These are phyloP conservation scores for Hipposideros armiger DNA, from an alignment of 2,113 vertebrate genomes.

Conservation along the genomic window DNA sequence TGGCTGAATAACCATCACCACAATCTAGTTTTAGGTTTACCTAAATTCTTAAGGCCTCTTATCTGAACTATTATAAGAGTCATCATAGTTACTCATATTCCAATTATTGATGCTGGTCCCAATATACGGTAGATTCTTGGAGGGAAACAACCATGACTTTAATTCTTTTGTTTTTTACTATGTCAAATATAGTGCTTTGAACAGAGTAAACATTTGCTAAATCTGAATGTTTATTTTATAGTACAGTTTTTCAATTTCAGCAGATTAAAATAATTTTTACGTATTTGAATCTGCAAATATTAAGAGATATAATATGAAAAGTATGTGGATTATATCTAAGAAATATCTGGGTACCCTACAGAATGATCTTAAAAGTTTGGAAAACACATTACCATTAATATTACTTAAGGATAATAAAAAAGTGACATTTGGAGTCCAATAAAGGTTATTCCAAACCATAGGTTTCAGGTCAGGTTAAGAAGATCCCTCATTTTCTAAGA, in stretches of 20 bases:
- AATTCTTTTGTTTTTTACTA: conserved; percentile 45
- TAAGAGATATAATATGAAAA: conserved; percentile 20
- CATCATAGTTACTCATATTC: conserved; percentile 34
- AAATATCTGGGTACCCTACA: background rate
- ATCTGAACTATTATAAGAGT: conserved; percentile 42
- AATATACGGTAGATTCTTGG: background rate
- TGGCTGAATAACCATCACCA: background rate
- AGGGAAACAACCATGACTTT: conserved; percentile 1
- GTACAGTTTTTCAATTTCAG: background rate
- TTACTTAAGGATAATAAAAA: conserved; percentile 46
- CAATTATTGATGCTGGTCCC: background rate
- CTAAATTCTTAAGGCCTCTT: conserved; percentile 52
- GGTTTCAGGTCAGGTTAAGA: conserved; percentile 34
- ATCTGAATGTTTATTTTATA: conserved; percentile 38
- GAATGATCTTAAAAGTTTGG: conserved; percentile 51
- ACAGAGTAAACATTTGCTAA: conserved; percentile 42
- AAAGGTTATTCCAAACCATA: background rate
- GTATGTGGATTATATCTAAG: background rate
- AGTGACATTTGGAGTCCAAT: conserved; percentile 24
- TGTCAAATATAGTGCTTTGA: background rate
- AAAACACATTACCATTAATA: conserved; percentile 49
- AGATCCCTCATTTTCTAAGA: conserved; percentile 57
- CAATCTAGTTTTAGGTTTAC: conserved; percentile 27
- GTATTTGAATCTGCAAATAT: conserved; percentile 23
- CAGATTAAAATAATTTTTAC: conserved; percentile 42